Evolutionary conservation across 2,113 vertebrate species (phyloP).

Genomic region (human): DNA sequence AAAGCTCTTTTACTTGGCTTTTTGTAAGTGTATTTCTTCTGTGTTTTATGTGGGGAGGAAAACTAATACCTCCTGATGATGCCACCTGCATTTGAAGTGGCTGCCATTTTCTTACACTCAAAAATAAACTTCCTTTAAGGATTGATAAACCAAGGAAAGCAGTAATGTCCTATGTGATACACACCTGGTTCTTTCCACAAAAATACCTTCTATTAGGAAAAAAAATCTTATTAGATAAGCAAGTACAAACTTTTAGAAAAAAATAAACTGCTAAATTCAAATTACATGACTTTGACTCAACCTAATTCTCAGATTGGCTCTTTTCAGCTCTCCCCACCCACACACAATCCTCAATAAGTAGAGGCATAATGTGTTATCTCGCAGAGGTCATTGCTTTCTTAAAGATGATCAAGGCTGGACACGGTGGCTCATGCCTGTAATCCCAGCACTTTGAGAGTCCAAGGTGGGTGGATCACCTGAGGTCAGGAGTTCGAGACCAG

Average conservation of each 20-base stretch:
- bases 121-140: conserved; percentile 6
- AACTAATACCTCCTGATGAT: neutral
- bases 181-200: neutral
- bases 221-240: neutral
- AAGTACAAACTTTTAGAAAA: neutral
- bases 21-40: neutral
- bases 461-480: too few relatives aligned
- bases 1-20: neutral
- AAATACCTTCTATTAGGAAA: neutral
- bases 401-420: neutral
- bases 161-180: neutral
- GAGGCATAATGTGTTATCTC: neutral
- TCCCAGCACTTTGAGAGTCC: too few relatives aligned
- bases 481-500: neutral
- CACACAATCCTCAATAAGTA: neutral
- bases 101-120: neutral
- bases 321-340: neutral
- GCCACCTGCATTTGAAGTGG: neutral
- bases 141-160: neutral
- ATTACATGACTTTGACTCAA: neutral
- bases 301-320: neutral
- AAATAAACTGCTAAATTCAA: neutral
- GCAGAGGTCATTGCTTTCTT: neutral
- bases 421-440: too few relatives aligned
- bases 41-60: neutral